Evolutionary conservation across 2,888 invertebrate genomes (phyloP), one percentile per base, ranked within the genome.

Genomic region (Gastrophysa polygoni): DNA sequence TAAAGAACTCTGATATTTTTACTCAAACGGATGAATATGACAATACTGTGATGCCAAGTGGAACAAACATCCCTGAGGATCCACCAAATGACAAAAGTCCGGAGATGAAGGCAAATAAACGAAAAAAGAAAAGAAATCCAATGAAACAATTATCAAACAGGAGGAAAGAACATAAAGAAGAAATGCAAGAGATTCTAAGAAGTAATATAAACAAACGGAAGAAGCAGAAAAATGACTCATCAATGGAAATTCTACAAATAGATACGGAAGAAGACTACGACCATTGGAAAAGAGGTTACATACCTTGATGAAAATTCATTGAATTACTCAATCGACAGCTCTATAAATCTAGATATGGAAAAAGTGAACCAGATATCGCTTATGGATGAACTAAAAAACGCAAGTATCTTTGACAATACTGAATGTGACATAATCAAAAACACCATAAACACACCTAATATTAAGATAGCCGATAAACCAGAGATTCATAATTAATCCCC

Each of bases 221-320:
- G 5, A 32, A 32, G 1, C 29, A 32, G 29, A 10, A 32, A 32
- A 32, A 32, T 32, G 29, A n/a, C n/a, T n/a, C n/a, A n/a, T n/a
- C n/a, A n/a, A n/a, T n/a, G n/a, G n/a, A 32, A 32, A 32, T 32
- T 32, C 8, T 32, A 32, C 6, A 8, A 32, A 32, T 32, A 32
- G 29, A 4, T 32, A 2, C 29, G 10, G 10, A 32, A 8, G 29
- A 32, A 32, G 10, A 32, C 8, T 6, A 32, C 8, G 29, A 32
- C 5, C n/a, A 32, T 8, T 32, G 29, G 29, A 32, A 32, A 32
- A 32, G 6, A 6, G 29, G 47, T 21, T 47, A 20, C 47, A 47
- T 20, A 47, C 20, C 47, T 20, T 18, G 47, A 47, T 47, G 47
- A 47, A 47, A 20, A 47, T 47, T 47, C 47, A 47, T 47, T 47